phyloP scores from a whole-genome alignment of 2,888 invertebrate species.

The Eugnorisma glareosa region DNA sequence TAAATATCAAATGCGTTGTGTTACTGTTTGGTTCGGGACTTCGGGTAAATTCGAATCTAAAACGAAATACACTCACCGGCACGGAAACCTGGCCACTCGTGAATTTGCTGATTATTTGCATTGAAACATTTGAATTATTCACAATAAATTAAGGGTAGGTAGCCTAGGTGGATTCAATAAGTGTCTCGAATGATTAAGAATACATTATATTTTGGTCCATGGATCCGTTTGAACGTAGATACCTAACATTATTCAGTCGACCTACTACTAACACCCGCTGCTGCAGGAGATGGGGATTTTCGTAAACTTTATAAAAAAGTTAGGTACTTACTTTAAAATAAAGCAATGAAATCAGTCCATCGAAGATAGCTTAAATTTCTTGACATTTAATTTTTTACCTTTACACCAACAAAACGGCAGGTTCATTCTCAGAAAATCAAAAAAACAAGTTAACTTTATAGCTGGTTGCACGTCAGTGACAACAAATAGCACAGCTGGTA shows the following conservation, averaged over 20 bases:
- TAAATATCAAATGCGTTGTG: conserved; percentile 22
- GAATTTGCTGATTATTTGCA: too few relatives aligned
- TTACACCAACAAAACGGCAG: background rate
- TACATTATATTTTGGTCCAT: background rate
- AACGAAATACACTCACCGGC: background rate
- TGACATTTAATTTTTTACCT: background rate
- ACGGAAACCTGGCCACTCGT: too few relatives aligned
- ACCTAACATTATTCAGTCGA: background rate
- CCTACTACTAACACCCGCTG: background rate
- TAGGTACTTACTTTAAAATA: background rate
- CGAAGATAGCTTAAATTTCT: background rate
- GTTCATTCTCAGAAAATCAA: background rate
- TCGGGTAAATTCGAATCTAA: background rate
- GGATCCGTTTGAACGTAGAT: background rate
- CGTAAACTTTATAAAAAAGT: background rate
- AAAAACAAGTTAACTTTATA: background rate
- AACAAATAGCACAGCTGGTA: background rate
- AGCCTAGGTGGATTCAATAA: too few relatives aligned
- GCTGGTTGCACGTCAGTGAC: background rate
- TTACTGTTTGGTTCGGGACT: conserved; percentile 6
- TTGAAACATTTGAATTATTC: too few relatives aligned
- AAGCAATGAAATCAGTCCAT: background rate
- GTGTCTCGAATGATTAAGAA: too few relatives aligned
- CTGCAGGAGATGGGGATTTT: background rate
- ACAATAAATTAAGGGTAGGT: too few relatives aligned